phyloP scores from a whole-genome alignment of 2,797 vertebrate genomes.

The Eupleurogrammus muticus region DNA sequence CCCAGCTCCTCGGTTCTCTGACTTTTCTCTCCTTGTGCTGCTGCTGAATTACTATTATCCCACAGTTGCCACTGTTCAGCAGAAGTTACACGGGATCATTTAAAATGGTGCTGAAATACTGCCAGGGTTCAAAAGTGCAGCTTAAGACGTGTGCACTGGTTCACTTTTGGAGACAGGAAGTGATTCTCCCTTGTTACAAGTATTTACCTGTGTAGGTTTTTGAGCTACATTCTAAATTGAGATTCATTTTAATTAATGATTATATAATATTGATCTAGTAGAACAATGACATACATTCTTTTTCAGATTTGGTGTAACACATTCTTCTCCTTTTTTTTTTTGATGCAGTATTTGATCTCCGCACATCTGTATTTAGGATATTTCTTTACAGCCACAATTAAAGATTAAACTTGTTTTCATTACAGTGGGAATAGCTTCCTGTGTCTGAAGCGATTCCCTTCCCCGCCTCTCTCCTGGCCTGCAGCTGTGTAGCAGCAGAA shows the following conservation, averaged over 20 bases:
- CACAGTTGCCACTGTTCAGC: not conserved
- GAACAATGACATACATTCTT: not conserved
- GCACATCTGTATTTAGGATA: not conserved
- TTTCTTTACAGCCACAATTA: not conserved
- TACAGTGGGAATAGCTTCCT: not conserved
- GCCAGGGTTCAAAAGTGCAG: too few relatives aligned
- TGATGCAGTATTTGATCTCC: too few relatives aligned
- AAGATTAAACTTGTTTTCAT: not conserved
- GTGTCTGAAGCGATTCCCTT: not conserved
- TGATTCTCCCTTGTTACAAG: not conserved
- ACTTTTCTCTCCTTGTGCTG: not conserved
- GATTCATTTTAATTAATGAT: not conserved
- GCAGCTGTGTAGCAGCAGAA: conserved; percentile 1
- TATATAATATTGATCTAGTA: not conserved
- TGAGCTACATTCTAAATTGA: not conserved
- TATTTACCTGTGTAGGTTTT: not conserved
- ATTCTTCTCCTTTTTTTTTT: too few relatives aligned
- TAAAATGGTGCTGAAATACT: not conserved
- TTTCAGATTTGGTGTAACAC: not conserved
- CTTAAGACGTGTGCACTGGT: not conserved
- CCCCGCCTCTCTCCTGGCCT: not conserved
- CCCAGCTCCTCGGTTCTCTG: not conserved
- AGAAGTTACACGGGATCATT: not conserved
- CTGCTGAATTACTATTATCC: not conserved
- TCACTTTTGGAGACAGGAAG: not conserved